phyloP scores from a whole-genome alignment of 2,797 vertebrate genomes.

The Otolemur crassicaudatus region DNA sequence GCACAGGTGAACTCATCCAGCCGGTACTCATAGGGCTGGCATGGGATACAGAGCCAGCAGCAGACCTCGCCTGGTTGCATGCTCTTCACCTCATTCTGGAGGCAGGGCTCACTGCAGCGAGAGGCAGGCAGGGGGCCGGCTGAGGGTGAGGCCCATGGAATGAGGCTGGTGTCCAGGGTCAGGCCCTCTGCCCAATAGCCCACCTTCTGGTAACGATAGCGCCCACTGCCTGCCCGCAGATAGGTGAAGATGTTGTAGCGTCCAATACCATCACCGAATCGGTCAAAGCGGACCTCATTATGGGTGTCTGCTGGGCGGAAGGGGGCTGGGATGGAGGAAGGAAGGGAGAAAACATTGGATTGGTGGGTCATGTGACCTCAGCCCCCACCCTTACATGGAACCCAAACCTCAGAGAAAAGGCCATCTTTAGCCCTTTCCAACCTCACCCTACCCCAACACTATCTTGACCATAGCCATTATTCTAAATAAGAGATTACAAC shows the following conservation, averaged over 20 bases:
- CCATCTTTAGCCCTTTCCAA: neutral
- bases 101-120: constrained; percentile 98
- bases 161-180: constrained; percentile 92
- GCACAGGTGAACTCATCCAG: constrained; percentile 96
- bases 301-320: constrained; percentile 94
- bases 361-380: neutral
- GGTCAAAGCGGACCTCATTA: constrained; percentile 94
- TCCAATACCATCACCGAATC: constrained; percentile 95
- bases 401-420: neutral
- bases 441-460: neutral
- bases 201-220: constrained; percentile 94
- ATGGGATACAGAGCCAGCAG: constrained; percentile 99
- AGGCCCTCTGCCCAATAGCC: constrained; percentile 98
- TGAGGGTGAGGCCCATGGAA: constrained; percentile 90
- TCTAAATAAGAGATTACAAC: neutral
- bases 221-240: constrained; percentile 89
- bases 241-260: constrained; percentile 99
- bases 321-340: constrained; percentile 90
- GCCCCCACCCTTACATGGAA: neutral
- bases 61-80: constrained; percentile 99
- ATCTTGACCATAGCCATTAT: neutral
- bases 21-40: constrained; percentile 96
- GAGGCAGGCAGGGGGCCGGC: constrained; percentile 91
- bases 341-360: neutral
- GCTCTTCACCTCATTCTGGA: constrained; percentile 97